Percentiles rank a stretch among this genome's conserved stretches.
Evolutionary conservation across 2,113 vertebrate species (phyloP).

Genomic region (Epinephelus moara): DNA sequence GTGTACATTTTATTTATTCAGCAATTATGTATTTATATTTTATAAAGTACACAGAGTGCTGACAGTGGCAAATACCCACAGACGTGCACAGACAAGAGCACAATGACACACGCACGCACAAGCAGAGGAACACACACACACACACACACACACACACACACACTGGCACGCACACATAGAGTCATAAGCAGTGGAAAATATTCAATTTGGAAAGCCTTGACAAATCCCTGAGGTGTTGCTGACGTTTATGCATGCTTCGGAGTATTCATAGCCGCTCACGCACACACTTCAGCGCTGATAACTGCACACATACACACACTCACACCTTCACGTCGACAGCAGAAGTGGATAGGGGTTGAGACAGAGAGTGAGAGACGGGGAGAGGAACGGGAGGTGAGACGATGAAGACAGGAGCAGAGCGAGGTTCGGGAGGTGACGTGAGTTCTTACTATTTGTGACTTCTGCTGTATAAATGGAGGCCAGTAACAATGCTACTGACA

Average conservation of each 20-base stretch:
- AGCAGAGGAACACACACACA: not conserved
- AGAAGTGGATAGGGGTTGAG: slow-evolving; percentile 43
- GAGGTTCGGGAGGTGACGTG: slow-evolving; percentile 50
- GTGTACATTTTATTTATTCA: slow-evolving; percentile 82
- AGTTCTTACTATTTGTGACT: slow-evolving; percentile 60
- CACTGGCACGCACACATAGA: slow-evolving; percentile 2
- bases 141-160: not conserved
- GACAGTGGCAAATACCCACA: slow-evolving; percentile 58
- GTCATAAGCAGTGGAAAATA: slow-evolving; percentile 67
- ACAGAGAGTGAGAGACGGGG: slow-evolving; percentile 53
- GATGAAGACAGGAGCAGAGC: slow-evolving; percentile 46
- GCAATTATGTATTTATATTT: slow-evolving; percentile 83
- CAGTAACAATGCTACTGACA: slow-evolving; percentile 82
- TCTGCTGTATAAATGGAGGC: slow-evolving; percentile 87
- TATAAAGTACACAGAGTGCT: slow-evolving; percentile 75
- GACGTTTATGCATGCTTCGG: slow-evolving; percentile 72
- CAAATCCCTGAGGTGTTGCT: slow-evolving; percentile 78
- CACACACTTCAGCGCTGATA: slow-evolving; percentile 36
- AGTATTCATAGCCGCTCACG: slow-evolving; percentile 70
- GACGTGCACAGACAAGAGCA: slow-evolving; percentile 39
- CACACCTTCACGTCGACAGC: slow-evolving; percentile 48
- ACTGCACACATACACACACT: slow-evolving; percentile 46
- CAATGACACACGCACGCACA: not conserved
- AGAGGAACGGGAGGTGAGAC: slow-evolving; percentile 49
- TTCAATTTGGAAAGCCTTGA: slow-evolving; percentile 74